Evolutionary conservation across 2,797 vertebrate species (phyloP).

Genomic region (Rhinichthys osculus): DNA sequence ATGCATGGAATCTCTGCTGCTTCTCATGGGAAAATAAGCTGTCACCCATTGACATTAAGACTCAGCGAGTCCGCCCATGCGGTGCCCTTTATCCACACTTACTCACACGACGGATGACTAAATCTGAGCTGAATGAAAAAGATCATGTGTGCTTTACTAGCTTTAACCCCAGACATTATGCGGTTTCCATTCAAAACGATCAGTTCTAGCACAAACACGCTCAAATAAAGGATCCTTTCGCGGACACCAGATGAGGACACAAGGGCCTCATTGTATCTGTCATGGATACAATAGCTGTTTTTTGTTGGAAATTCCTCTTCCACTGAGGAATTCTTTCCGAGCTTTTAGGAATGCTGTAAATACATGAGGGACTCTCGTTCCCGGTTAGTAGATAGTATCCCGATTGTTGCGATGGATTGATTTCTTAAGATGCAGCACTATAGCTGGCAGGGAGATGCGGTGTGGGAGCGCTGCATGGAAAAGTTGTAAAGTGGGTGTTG

Average conservation of each 20-base stretch:
- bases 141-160: neutral
- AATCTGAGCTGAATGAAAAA: conserved; percentile 32
- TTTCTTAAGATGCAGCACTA: conserved; percentile 47
- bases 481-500: conserved; percentile 73
- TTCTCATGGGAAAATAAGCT: conserved; percentile 52
- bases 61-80: conserved; percentile 64
- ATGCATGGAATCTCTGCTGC: neutral
- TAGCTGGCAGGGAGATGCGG: conserved; percentile 66
- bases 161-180: conserved; percentile 5
- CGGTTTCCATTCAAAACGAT: conserved; percentile 32
- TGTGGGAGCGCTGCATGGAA: conserved; percentile 75
- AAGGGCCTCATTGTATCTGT: conserved; percentile 36
- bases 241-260: neutral
- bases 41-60: conserved; percentile 60
- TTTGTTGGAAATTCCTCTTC: conserved; percentile 11
- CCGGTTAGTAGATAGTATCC: neutral
- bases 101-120: conserved; percentile 35
- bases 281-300: conserved; percentile 22
- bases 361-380: conserved; percentile 20
- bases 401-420: neutral
- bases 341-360: conserved; percentile 42
- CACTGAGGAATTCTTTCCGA: conserved; percentile 21
- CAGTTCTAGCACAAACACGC: neutral
- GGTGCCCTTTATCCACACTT: conserved; percentile 71
- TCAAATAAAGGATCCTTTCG: conserved; percentile 33